phyloP scores from a whole-genome alignment of 2,888 invertebrate genomes.

The Scaptomyza reducta region DNA sequence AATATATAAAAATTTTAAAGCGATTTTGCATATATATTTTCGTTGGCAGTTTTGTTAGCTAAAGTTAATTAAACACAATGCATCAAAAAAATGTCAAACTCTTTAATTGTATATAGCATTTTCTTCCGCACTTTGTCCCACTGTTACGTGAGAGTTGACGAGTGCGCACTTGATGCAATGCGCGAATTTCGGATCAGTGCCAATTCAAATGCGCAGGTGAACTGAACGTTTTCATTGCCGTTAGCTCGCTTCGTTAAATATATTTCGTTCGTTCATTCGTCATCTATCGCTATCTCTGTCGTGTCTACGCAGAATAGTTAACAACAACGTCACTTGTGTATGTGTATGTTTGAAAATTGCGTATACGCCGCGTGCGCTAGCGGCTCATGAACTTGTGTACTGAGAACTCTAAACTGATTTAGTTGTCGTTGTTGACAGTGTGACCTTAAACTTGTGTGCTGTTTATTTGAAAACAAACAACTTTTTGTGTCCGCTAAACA shows the following conservation, averaged over 20 bases:
- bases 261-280: constrained; percentile 9
- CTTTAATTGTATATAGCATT: neutral
- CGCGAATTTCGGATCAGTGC: constrained; percentile 71
- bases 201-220: constrained; percentile 77
- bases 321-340: constrained; percentile 16
- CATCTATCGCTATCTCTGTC: constrained; percentile 20
- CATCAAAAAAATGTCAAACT: too few relatives aligned
- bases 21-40: too few relatives aligned
- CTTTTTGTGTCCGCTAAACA: constrained; percentile 15
- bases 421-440: constrained; percentile 16
- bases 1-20: neutral
- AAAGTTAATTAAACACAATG: too few relatives aligned
- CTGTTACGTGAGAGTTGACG: constrained; percentile 40
- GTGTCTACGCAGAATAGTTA: constrained; percentile 50
- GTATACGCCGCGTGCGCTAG: constrained; percentile 58
- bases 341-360: constrained; percentile 46
- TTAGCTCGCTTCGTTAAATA: constrained; percentile 16
- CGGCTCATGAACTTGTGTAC: constrained; percentile 29
- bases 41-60: too few relatives aligned
- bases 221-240: constrained; percentile 62
- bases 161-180: constrained; percentile 59
- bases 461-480: neutral
- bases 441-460: constrained; percentile 35
- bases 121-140: constrained; percentile 22
- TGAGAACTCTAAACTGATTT: constrained; percentile 40